Evolutionary conservation across 2,888 invertebrate genomes (phyloP).

Genomic region (Protonemura montana): DNA sequence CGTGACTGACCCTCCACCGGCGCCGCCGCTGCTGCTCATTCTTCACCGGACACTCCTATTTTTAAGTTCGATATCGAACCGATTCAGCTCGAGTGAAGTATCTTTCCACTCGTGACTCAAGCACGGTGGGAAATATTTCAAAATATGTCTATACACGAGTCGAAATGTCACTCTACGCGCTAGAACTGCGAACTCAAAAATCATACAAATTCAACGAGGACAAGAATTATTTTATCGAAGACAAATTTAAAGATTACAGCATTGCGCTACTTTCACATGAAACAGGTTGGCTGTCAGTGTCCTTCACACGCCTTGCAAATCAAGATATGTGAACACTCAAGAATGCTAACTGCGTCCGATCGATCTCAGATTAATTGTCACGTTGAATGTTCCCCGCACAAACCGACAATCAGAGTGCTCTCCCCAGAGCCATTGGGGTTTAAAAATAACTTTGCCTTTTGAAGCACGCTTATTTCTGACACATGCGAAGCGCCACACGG

Average conservation of each 20-base stretch:
- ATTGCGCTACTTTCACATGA: background rate
- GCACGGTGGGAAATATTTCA: constrained; percentile 1
- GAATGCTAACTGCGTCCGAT: background rate
- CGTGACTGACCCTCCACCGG: background rate
- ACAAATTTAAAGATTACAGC: background rate
- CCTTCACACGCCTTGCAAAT: background rate
- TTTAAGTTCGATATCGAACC: background rate
- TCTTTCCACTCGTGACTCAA: background rate
- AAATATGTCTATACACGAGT: background rate
- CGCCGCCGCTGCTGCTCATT: background rate
- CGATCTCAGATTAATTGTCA: background rate
- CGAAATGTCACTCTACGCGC: background rate
- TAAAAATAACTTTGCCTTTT: background rate
- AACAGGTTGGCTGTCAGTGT: background rate
- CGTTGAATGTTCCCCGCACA: background rate
- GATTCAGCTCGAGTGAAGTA: background rate
- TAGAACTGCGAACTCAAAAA: background rate
- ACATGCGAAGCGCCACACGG: background rate
- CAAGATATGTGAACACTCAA: background rate
- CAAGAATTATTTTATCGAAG: background rate
- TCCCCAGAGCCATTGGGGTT: background rate
- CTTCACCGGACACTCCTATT: background rate
- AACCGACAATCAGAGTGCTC: background rate
- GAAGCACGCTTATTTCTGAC: background rate
- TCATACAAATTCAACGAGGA: background rate